Conservation (phyloP, 1,140 invertebrate genomes). For the Diachasma alloeum region DNA sequence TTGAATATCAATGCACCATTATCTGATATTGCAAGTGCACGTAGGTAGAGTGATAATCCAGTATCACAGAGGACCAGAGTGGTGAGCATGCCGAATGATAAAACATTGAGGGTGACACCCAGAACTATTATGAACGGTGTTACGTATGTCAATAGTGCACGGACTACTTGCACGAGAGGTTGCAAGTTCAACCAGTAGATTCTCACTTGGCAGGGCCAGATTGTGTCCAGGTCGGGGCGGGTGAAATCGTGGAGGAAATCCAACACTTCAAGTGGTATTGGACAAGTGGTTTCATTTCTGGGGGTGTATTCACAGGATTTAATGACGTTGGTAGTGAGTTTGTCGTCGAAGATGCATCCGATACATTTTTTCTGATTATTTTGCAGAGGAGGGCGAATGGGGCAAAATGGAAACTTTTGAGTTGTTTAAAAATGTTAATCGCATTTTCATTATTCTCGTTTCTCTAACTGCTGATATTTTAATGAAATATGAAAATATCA, state of each 20-base stretch:
- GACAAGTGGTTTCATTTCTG: constrained; percentile 32
- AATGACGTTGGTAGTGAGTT: no score
- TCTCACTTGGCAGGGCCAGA: constrained; percentile 54
- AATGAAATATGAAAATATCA: no score
- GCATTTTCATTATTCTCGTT: no score
- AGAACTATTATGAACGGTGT: constrained; percentile 50
- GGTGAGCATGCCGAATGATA: constrained; percentile 48
- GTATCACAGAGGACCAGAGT: constrained; percentile 43
- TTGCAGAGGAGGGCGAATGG: no score
- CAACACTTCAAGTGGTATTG: constrained; percentile 39
- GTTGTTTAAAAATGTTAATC: no score
- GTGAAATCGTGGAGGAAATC: constrained; percentile 47
- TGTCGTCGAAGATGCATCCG: no score
- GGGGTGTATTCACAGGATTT: constrained; percentile 13
- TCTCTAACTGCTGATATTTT: no score
- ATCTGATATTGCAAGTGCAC: constrained; percentile 54
- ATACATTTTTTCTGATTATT: no score
- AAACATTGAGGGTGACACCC: constrained; percentile 45
- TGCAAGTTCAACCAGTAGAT: constrained; percentile 49
- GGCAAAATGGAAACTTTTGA: no score
- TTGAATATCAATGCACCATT: constrained; percentile 55
- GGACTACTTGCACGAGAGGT: constrained; percentile 45
- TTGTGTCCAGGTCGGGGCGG: constrained; percentile 40
- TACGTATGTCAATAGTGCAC: constrained; percentile 46
- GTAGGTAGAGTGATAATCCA: constrained; percentile 51